A percentile compares a stretch with the other conserved stretches of the same genome.
Evolutionary conservation across 2,888 invertebrate genomes (phyloP).

Genomic region (Eristalis tenax): DNA sequence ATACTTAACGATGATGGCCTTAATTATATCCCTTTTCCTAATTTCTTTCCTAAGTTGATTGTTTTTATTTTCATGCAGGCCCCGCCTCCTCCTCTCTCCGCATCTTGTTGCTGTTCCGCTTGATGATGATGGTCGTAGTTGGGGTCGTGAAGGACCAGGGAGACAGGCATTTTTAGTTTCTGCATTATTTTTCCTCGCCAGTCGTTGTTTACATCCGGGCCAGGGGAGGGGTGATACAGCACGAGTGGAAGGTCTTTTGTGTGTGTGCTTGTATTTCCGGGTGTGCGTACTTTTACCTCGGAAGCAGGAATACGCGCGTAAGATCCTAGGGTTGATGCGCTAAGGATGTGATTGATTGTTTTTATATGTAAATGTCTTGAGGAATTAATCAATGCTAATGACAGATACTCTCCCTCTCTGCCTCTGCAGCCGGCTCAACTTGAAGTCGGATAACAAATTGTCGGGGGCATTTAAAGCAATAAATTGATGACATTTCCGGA

Average conservation of each 20-base stretch:
- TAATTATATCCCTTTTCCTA: constrained; percentile 78
- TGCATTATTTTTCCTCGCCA: constrained; percentile 32
- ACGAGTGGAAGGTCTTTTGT: constrained; percentile 19
- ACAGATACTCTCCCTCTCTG: constrained; percentile 75
- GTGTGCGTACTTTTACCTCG: constrained; percentile 57
- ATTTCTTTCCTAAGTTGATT: constrained; percentile 74
- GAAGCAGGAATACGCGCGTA: constrained; percentile 52
- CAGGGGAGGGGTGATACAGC: constrained; percentile 5
- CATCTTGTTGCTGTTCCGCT: constrained; percentile 2
- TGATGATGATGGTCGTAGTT: constrained; percentile 24
- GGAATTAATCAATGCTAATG: constrained; percentile 82
- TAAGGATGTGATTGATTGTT: constrained; percentile 74
- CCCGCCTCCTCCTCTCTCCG: constrained; percentile 17
- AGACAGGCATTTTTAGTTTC: constrained; percentile 53
- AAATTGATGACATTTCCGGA: constrained; percentile 59
- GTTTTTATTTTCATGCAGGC: constrained; percentile 73
- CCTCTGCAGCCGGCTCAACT: constrained; percentile 22
- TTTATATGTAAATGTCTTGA: constrained; percentile 76
- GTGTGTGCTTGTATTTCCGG: constrained; percentile 50
- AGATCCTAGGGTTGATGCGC: constrained; percentile 61
- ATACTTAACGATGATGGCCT: constrained; percentile 80
- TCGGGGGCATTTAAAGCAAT: constrained; percentile 60
- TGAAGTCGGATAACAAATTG: constrained; percentile 68
- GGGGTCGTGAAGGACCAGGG: neutral
- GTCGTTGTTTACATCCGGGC: constrained; percentile 48